Percentiles rank a stretch among this genome's conserved stretches.
Evolutionary conservation across 2,888 invertebrate genomes (phyloP).

Genomic region (Operophtera brumata): DNA sequence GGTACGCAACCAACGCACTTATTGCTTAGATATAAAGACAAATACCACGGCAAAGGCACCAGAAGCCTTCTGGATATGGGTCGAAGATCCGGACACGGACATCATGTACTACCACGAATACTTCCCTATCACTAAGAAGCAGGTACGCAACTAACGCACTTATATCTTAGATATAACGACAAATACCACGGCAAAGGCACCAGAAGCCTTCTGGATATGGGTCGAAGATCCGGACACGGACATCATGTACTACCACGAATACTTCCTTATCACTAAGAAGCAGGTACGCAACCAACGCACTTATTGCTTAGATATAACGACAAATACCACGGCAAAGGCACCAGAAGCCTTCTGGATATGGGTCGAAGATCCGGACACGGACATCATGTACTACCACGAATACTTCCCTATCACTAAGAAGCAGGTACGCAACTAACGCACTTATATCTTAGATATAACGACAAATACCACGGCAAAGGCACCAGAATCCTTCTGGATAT

Average conservation of each 20-base stretch:
- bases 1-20: conserved; percentile 48
- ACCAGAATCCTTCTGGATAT: conserved; percentile 96
- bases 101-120: conserved; percentile 98
- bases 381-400: conserved; percentile 98
- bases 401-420: conserved; percentile 91
- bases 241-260: conserved; percentile 97
- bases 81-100: conserved; percentile 97
- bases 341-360: conserved; percentile 98
- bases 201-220: conserved; percentile 98
- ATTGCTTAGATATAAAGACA: conserved; percentile 92
- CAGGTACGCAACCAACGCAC: conserved; percentile 69
- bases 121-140: conserved; percentile 90
- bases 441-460: conserved; percentile 90
- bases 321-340: conserved; percentile 91
- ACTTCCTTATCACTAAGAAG: conserved; percentile 90
- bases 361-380: conserved; percentile 97
- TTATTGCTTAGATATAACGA: conserved; percentile 92
- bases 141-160: conserved; percentile 62
- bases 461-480: conserved; percentile 93
- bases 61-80: conserved; percentile 98
- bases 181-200: conserved; percentile 91
- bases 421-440: conserved; percentile 71
- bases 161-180: conserved; percentile 91
- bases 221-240: conserved; percentile 97
- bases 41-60: conserved; percentile 92